Base-by-base conservation (phyloP, 1,140 invertebrate genomes). In the Drosophila prosaltans region DNA sequence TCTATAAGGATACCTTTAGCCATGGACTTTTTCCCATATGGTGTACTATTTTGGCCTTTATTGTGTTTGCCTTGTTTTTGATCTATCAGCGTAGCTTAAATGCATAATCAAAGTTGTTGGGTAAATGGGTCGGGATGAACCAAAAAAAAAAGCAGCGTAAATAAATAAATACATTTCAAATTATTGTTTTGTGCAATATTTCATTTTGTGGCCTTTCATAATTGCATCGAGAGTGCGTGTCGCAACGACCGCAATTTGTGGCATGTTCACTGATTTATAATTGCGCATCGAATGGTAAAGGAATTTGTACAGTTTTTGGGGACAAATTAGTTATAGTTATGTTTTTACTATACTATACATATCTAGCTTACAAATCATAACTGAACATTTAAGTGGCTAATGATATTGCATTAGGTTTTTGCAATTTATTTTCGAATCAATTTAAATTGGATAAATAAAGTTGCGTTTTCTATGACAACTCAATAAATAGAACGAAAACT, bases 1-100 rank as follows among this genome's bases (percentile, higher is more conserved):
- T 85, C 2, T 85, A 85, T 16, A 7, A n/a, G 6, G 82, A 85
- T 69, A 32, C 21, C 11, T 88, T 51, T 26, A 82, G 48, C 8
- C 1, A 21, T 3, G 79, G 64, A 51, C 41, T 58, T 0, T 76
- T 73, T 43, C 6, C 41, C 11, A 10, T 73, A 16, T 79, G 66
- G 64, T 54, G 48, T 32, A 64, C 64, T 1, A 0, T 79, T 7
- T 3, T 82, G 4, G 83, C 67, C 3, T 11, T 82, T 6, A 7
- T 39, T 1, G 41, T 28, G 3, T 88, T 82, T 28, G 28, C 28
- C 11, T 30, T 58, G 2, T 73, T 69, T 6, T 51, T 73, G 7
- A 0, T 36, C 2, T 71, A 80, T 8, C 76, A 70, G 43, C 74
- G 59, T 16, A 6, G 43, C n/a, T 30, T 60, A 21, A 59, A 70